These are phyloP conservation scores for Rhegmatorhina hoffmannsi DNA, from an alignment of 2,113 vertebrate genomes.

Conservation along the genomic window DNA sequence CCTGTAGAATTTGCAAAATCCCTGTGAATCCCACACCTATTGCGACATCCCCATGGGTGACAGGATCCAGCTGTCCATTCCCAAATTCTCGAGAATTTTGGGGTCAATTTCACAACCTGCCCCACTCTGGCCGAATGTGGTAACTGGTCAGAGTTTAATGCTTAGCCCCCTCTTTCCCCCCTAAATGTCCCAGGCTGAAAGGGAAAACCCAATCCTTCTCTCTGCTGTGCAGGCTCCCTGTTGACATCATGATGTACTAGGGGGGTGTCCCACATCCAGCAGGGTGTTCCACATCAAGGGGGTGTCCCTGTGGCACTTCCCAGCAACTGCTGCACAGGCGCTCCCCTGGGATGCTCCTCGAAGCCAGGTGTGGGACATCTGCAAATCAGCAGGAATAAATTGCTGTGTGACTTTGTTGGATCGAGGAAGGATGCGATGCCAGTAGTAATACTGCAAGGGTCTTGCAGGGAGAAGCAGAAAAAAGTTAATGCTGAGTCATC, in stretches of 20 bases:
- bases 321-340: not conserved
- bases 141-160: not conserved
- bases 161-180: not conserved
- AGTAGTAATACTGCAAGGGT: not conserved
- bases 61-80: fast-evolving
- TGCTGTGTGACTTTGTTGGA: not conserved
- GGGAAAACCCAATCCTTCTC: not conserved
- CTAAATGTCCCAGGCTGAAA: too few species aligned
- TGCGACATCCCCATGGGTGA: too few species aligned
- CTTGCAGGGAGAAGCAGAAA: not conserved
- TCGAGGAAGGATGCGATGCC: not conserved
- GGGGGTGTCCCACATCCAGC: not conserved
- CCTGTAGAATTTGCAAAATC: not conserved
- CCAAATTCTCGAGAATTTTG: not conserved
- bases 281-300: not conserved
- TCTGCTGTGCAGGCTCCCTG: not conserved
- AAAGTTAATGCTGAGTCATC: not conserved
- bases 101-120: not conserved
- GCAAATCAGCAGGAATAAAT: not conserved
- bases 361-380: not conserved
- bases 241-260: not conserved
- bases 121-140: fast-evolving
- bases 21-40: not conserved
- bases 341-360: not conserved
- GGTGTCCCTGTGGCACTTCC: not conserved